Evolutionary conservation across 2,113 vertebrate genomes (phyloP).

Genomic region (Raphicerus campestris): DNA sequence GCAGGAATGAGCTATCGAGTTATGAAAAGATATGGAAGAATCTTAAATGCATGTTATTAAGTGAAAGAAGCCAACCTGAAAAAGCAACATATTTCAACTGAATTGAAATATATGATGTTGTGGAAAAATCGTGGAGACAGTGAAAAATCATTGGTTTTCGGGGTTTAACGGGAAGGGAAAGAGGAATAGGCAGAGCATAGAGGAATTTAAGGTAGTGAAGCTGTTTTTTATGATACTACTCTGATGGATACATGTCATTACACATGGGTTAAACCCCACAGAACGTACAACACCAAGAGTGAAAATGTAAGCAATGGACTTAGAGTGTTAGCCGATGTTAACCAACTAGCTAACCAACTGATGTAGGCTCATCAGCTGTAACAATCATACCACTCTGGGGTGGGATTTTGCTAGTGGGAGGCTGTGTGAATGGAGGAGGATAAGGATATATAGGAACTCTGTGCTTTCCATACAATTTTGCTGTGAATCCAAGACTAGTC

Average conservation of each 20-base stretch:
- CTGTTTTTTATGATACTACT: neutral
- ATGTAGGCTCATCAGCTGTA: neutral
- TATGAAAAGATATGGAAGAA: neutral
- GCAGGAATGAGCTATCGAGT: neutral
- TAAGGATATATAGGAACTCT: neutral
- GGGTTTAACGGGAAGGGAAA: neutral
- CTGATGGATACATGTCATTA: neutral
- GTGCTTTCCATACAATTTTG: neutral
- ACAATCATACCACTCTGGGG: neutral
- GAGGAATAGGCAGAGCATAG: neutral
- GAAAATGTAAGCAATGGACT: neutral
- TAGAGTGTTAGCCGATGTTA: neutral
- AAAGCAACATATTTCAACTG: neutral
- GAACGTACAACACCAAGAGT: neutral
- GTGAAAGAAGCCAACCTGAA: neutral
- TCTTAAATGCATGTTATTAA: neutral
- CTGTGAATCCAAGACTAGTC: neutral
- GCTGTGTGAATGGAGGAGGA: neutral
- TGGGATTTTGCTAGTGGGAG: neutral
- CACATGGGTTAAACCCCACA: neutral
- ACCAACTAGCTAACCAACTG: neutral
- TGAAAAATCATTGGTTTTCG: neutral
- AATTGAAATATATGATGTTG: neutral
- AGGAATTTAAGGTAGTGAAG: neutral
- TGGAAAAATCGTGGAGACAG: neutral